Conservation (phyloP, 1,140 invertebrate genomes). For the Drosophila quadrilineata region DNA sequence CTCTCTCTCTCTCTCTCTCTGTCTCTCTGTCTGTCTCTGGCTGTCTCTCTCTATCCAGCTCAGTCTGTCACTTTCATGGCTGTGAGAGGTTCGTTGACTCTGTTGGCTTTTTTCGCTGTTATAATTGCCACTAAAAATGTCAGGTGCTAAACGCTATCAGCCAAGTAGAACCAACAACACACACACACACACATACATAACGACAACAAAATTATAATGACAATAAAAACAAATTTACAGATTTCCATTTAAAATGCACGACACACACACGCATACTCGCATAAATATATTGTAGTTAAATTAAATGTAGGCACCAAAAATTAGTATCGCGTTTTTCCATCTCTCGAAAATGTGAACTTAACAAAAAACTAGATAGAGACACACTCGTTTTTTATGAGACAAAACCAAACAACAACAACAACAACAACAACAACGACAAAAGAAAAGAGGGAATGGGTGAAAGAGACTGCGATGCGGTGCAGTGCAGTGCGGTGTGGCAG, state of each 20-base stretch:
- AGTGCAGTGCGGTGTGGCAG: conserved; percentile 19
- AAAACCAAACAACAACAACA: too few relatives aligned
- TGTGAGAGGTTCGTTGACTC: conserved; percentile 67
- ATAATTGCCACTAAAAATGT: conserved; percentile 79
- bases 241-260: conserved; percentile 66
- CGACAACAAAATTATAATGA: conserved; percentile 70
- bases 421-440: too few relatives aligned
- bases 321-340: conserved; percentile 67
- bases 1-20: neutral
- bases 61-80: neutral
- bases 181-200: too few relatives aligned
- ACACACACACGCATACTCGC: conserved; percentile 22
- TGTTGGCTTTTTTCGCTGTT: conserved; percentile 40
- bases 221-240: conserved; percentile 79
- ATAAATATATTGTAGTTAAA: conserved; percentile 36
- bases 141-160: conserved; percentile 78
- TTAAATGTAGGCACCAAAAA: conserved; percentile 76
- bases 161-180: conserved; percentile 75
- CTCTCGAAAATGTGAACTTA: conserved; percentile 23
- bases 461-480: too few relatives aligned
- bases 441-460: too few relatives aligned
- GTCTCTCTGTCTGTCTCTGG: conserved; percentile 7
- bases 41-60: neutral
- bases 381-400: conserved; percentile 75
- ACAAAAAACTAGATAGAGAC: conserved; percentile 36